Percentiles rank a stretch among this genome's conserved stretches.
phyloP scores from a whole-genome alignment of 2,888 invertebrate genomes.

The Notodonta ziczac region DNA sequence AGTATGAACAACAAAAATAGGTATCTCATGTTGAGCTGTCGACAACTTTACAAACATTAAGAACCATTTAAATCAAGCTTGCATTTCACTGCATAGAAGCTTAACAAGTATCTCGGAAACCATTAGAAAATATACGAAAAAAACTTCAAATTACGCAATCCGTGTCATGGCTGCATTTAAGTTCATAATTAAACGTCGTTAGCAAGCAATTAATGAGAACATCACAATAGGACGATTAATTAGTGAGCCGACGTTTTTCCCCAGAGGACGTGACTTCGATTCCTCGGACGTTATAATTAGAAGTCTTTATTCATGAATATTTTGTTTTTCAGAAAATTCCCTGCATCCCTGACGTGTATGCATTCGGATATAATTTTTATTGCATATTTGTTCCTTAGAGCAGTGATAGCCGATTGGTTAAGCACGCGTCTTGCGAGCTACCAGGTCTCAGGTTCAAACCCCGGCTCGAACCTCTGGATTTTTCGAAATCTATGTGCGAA shows the following conservation, averaged over 20 bases:
- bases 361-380: conserved; percentile 9
- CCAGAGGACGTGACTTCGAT: conserved; percentile 20
- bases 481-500: no score
- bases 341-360: conserved; percentile 10
- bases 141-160: conserved; percentile 22
- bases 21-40: no score
- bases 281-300: conserved; percentile 25
- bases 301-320: conserved; percentile 21
- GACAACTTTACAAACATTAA: no score
- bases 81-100: no score
- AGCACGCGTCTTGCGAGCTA: no score
- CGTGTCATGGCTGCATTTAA: conserved; percentile 29
- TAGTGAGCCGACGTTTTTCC: conserved; percentile 24
- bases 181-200: conserved; percentile 25
- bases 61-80: no score
- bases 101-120: background rate
- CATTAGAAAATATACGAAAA: conserved; percentile 9
- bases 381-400: no score
- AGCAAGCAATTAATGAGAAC: conserved; percentile 27
- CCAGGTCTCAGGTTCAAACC: no score
- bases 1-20: no score
- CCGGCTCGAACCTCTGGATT: no score
- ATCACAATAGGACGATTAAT: conserved; percentile 27
- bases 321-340: conserved; percentile 28
- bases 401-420: no score